Conservation (phyloP, 1,140 invertebrate genomes). For the Ditylenchus dipsaci region DNA sequence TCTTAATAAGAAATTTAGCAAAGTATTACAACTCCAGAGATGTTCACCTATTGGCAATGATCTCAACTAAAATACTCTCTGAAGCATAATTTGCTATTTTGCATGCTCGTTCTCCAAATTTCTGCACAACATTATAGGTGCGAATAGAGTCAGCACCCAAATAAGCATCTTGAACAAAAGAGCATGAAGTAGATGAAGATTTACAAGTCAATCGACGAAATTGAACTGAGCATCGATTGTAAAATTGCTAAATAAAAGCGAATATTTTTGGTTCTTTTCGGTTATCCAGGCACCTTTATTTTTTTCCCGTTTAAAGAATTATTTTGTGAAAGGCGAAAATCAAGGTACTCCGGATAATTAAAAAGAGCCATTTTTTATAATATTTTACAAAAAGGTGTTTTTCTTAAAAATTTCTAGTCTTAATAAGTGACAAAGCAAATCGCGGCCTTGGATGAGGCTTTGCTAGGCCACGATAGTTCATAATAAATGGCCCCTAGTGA, state of each 20-base stretch:
- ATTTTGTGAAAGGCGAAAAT: slow-evolving; percentile 54
- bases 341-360: no score
- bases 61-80: slow-evolving; percentile 23
- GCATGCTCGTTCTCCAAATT: slow-evolving; percentile 15
- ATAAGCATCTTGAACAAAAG: slow-evolving; percentile 31
- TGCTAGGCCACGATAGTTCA: no score
- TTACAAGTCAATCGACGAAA: slow-evolving; percentile 33
- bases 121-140: slow-evolving; percentile 21
- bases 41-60: slow-evolving; percentile 29
- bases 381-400: no score
- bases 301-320: not conserved
- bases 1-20: slow-evolving; percentile 13
- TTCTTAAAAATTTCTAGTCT: no score
- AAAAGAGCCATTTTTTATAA: no score
- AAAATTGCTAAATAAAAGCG: slow-evolving; percentile 24
- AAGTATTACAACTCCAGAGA: slow-evolving; percentile 1
- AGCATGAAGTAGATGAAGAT: slow-evolving; percentile 21
- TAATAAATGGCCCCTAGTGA: no score
- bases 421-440: no score
- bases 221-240: slow-evolving; percentile 31
- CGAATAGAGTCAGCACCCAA: slow-evolving; percentile 31
- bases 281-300: not conserved
- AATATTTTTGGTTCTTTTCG: slow-evolving; percentile 15
- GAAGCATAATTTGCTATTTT: slow-evolving; percentile 8
- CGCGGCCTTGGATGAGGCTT: no score